Conservation (phyloP, 2,113 vertebrate species). For the Nesogale talazaci region DNA sequence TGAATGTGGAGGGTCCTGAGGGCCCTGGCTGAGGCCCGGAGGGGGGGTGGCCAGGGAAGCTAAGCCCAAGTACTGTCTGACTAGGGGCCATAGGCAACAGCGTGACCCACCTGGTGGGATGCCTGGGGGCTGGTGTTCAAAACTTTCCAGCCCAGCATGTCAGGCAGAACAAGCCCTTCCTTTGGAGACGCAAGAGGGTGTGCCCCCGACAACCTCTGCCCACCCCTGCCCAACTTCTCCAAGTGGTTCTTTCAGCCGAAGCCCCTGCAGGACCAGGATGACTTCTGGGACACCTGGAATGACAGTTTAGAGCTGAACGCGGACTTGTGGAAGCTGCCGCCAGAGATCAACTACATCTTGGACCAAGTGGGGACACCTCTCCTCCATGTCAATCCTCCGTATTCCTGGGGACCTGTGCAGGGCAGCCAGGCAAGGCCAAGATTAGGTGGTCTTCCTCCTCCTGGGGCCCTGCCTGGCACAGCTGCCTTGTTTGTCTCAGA, state of each 20-base stretch:
- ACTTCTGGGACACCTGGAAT: constrained; percentile 88
- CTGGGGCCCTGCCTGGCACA: not conserved
- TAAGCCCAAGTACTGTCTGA: no score
- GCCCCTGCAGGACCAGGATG: constrained; percentile 87
- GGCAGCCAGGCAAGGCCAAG: not conserved
- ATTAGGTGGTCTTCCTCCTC: not conserved
- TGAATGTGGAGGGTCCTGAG: not conserved
- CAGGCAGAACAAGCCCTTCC: not conserved
- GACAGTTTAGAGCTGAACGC: constrained; percentile 94
- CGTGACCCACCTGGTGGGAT: no score
- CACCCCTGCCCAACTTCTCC: not conserved
- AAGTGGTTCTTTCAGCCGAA: constrained; percentile 82
- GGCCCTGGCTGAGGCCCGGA: no score
- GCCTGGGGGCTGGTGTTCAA: no score
- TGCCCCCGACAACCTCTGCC: not conserved
- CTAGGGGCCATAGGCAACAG: no score
- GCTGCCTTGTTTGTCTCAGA: not conserved
- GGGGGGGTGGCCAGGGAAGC: no score
- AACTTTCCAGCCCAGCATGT: not conserved
- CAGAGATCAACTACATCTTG: constrained; percentile 91
- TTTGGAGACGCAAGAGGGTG: not conserved
- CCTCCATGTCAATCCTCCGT: not conserved
- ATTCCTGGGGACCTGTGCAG: not conserved
- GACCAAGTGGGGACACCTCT: constrained; percentile 88
- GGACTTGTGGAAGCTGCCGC: constrained; percentile 90